Evolutionary conservation across 2,113 vertebrate species (phyloP), one percentile per base, ranked within the genome.

Genomic region (Sinocyclocheilus anshuiensis): DNA sequence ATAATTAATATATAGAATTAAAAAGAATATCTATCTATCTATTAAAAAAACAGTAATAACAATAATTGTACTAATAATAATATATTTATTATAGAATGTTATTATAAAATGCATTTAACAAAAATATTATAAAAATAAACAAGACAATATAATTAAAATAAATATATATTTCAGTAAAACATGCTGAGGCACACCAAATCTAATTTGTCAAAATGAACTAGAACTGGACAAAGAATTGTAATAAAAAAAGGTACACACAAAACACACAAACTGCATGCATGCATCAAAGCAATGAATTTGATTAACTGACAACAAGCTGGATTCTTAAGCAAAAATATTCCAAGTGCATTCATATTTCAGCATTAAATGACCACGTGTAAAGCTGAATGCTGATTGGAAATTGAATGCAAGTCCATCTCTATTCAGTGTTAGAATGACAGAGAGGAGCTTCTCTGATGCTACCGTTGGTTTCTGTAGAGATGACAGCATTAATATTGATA

Each of bases 401-500:
- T 71, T 83, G 13, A 71, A 53, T 83, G 63, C 80, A 45, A 67
- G n/a, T 65, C 22, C 61, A 72, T 83, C 26, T 72, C 65, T 83
- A 72, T 83, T 83, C 63, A 55, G 59, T 42, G 76, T 84, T 71
- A 59, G 79, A 84, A 75, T 83, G 61, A 57, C 79, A 85, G 86
- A 80, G 61, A 74, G 42, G 50, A 77, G 74, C 83, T 82, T 81
- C 77, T 84, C 81, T 83, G 86, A 84, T 86, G 84, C 81, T 89
- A 61, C 81, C 72, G 57, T 61, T 76, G 78, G 86, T 86, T 29
- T 81, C 65, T 33, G 85, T 80, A 81, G 81, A 74, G 75, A 65
- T 63, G 78, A 79, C 78, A 81, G 39, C 84, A 86, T 89, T 87
- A 87, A 87, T 87, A 84, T 77, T 83, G 74, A 87, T 87, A 81